These are phyloP conservation scores for Lagopus muta DNA, from an alignment of 2,113 vertebrate species.

Conservation along the genomic window DNA sequence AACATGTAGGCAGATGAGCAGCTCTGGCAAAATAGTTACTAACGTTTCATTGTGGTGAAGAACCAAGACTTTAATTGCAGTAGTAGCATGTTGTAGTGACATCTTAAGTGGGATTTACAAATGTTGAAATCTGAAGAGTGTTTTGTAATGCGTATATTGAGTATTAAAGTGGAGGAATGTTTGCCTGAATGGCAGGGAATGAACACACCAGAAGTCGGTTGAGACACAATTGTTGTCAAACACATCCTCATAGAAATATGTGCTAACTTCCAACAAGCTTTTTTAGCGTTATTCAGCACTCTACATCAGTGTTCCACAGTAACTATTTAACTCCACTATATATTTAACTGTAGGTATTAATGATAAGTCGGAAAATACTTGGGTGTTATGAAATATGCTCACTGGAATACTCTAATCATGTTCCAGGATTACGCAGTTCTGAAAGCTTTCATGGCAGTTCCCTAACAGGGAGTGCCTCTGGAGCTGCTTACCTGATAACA, in stretches of 20 bases:
- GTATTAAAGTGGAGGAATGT: background rate
- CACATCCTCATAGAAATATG: background rate
- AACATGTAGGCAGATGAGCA: background rate
- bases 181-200: background rate
- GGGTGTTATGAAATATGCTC: background rate
- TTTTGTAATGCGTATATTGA: background rate
- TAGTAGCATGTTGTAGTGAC: background rate
- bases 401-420: background rate
- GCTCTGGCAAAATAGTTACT: background rate
- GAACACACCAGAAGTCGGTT: background rate
- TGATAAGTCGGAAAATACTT: background rate
- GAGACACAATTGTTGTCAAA: background rate
- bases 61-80: background rate
- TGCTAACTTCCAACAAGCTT: background rate
- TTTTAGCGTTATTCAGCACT: background rate
- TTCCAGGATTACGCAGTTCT: background rate
- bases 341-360: background rate
- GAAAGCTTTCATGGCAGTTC: background rate
- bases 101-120: background rate
- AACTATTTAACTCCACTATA: background rate
- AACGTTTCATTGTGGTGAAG: background rate
- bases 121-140: background rate
- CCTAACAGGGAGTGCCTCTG: background rate
- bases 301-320: background rate
- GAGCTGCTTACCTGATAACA: background rate